phyloP scores from a whole-genome alignment of 1,140 invertebrate species.

The Trachymyrmex septentrionalis region DNA sequence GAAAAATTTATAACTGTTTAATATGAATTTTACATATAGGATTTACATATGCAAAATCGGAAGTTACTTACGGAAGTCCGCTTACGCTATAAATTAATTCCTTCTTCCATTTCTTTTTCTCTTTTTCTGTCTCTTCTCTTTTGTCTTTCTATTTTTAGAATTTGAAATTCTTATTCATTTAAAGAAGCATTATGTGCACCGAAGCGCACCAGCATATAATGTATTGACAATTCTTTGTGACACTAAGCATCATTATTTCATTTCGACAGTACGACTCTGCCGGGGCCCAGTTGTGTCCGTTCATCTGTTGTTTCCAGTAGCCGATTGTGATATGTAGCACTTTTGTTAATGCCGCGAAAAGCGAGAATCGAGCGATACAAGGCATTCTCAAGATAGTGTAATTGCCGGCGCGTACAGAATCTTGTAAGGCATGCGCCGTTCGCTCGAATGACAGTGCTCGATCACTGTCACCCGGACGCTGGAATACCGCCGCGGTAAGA shows the following conservation, averaged over 20 bases:
- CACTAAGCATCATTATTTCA: not conserved
- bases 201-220: not conserved
- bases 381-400: constrained; percentile 79
- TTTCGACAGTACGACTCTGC: not conserved
- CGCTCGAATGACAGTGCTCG: constrained; percentile 77
- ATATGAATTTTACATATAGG: not conserved
- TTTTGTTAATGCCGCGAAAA: constrained; percentile 78
- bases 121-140: not conserved
- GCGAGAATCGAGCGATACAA: constrained; percentile 77
- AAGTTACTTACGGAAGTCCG: not conserved
- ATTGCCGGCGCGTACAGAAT: constrained; percentile 78
- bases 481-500: constrained; percentile 74
- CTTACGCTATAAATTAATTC: not conserved
- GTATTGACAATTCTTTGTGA: not conserved
- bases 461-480: constrained; percentile 73
- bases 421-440: constrained; percentile 74
- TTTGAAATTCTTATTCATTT: not conserved
- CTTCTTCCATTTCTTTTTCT: not conserved
- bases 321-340: constrained; percentile 53
- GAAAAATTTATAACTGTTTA: not conserved
- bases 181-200: not conserved
- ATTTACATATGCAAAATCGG: not conserved
- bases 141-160: not conserved
- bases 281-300: not conserved
- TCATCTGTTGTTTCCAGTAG: constrained; percentile 66